Evolutionary conservation across 1,140 invertebrate species (phyloP), one percentile per base, ranked within the genome.

Genomic region (Drosophila erecta): DNA sequence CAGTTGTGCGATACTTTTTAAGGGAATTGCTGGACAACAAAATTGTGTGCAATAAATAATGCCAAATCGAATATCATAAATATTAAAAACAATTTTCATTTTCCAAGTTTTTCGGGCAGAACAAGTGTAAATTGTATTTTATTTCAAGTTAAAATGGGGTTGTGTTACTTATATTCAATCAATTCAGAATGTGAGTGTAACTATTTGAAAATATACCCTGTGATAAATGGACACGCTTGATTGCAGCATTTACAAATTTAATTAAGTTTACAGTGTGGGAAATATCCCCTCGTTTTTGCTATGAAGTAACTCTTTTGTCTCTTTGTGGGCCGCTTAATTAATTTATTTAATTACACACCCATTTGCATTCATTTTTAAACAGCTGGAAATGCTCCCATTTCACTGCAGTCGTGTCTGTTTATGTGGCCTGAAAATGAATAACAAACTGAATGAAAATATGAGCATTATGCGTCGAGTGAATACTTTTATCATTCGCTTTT

Each of bases 261-360:
- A 40, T 12, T 49, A n/a, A 17, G 8, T 33, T 12, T n/a, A 7
- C 24, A 8, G 47, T 5, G 3, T n/a, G 43, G 11, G 11, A 8
- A 14, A 27, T 64, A 17, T n/a, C 17, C 12, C 47, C 24, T 1
- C 6, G 27, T 2, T 22, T 40, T 57, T 30, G 8, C 6, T 20
- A 43, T 15, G 51, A 62, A 56, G 20, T 15, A 8, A 12, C 50
- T 35, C 50, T 40, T 55, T 60, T 77, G 46, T 46, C 38, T 35
- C 24, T 15, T 50, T 58, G 62, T 30, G 57, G 50, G 40, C 11
- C 22, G 77, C 76, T 87, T 87, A 89, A 87, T 89, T 89, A 89
- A 89, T 77, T 89, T 89, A 89, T 89, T 90, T 89, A 89, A 89
- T 89, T 89, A 89, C 84, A 75, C 54, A 55, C 55, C 72, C 72